Evolutionary conservation across 2,113 vertebrate genomes (phyloP).

Genomic region (Gorsachius goisagi): DNA sequence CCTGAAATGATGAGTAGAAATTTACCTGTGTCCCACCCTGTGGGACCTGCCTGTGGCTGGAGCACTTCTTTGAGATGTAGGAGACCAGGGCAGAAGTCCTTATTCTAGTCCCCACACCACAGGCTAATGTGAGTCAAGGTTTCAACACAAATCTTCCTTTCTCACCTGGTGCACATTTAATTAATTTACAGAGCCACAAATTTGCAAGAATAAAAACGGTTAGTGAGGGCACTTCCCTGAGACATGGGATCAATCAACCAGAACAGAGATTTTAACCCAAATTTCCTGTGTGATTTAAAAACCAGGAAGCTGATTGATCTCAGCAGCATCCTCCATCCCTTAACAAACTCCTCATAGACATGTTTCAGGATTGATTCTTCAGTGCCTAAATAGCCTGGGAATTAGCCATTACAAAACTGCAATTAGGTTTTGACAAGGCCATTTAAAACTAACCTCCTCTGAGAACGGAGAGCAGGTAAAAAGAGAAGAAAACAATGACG

Average conservation of each 20-base stretch:
- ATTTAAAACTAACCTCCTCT: constrained; percentile 45
- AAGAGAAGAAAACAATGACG: background rate
- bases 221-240: constrained; percentile 3
- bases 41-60: background rate
- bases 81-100: background rate
- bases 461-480: constrained; percentile 4
- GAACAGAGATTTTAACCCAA: constrained; percentile 24
- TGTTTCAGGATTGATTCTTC: constrained; percentile 47
- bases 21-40: background rate
- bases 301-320: constrained; percentile 48
- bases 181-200: background rate
- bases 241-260: constrained; percentile 5
- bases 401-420: constrained; percentile 49
- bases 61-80: background rate
- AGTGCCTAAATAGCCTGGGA: constrained; percentile 42
- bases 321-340: constrained; percentile 22
- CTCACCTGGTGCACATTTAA: background rate
- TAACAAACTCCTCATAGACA: constrained; percentile 21
- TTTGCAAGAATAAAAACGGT: constrained; percentile 5
- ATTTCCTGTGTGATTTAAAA: constrained; percentile 50
- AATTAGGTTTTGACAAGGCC: constrained; percentile 59
- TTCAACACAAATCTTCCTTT: background rate
- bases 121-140: background rate
- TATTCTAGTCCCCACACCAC: background rate
- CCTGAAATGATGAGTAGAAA: background rate